Evolutionary conservation across 2,797 vertebrate species (phyloP), one percentile per base, ranked within the genome.

Genomic region (Sebastes cheni): DNA sequence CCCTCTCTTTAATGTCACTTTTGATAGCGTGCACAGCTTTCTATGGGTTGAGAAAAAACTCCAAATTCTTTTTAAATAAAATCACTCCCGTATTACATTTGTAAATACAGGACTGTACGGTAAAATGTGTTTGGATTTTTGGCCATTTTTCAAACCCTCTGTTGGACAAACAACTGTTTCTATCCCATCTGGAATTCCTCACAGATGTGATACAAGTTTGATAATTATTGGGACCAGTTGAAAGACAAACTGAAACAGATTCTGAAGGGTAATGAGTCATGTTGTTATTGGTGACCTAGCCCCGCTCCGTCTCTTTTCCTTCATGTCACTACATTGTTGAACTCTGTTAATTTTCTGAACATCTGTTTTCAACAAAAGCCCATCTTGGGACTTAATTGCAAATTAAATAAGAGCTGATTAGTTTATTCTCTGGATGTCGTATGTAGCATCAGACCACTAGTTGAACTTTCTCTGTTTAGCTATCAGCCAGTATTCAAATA

Each of bases 381-480:
- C 27, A 52, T 75, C 59, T 46, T 62, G 34, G 10, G 18, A 23
- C 22, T 75, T 46, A 61, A 72, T 54, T 61, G 23, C 7, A 83
- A 76, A 67, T 77, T 1, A 78, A 88, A 77, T 67, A 66, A 25
- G 4, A 59, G 58, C 27, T 67, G 77, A 84, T 88, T 77, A 75
- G 85, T 82, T 84, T 67, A 70, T 20, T 30, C 11, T 74, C 50
- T 68, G 66, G 18, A 67, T 55, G 61, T 60, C 72, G 13, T 13
- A 4, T 9, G 56, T 58, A 55, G 50, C 60, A 11, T 52, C 20
- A 9, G 52, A 65, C 23, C 61, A 62, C 55, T 30, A 29, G 54
- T 18, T 85, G 79, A 88, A 62, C 76, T 64, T 25, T 55, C 25
- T 52, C 2, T 69, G 71, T 75, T 62, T 75, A 64, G 4, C 3